Conservation (phyloP, 2,797 vertebrate species). For the Jordanella pulchra region DNA sequence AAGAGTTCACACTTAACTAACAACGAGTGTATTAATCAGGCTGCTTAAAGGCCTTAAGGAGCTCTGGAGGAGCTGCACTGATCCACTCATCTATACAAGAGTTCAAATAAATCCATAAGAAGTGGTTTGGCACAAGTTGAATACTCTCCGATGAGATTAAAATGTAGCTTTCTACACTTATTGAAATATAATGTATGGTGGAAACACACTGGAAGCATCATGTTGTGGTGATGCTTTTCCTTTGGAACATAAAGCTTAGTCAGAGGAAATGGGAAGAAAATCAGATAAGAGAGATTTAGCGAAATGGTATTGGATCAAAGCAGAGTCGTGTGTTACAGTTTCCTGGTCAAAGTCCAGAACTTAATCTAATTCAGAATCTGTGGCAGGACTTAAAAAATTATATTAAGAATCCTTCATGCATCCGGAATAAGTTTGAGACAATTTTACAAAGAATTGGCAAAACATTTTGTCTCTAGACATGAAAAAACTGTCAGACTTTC, state of each 20-base stretch:
- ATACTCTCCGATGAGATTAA: background rate
- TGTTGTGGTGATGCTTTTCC: background rate
- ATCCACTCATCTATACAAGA: background rate
- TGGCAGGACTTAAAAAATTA: background rate
- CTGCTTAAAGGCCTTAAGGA: too few species aligned
- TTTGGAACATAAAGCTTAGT: too few species aligned
- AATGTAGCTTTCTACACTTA: background rate
- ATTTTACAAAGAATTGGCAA: too few species aligned
- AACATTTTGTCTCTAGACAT: background rate
- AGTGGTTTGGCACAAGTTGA: background rate
- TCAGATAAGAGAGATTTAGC: background rate
- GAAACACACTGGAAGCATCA: background rate
- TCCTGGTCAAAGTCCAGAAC: background rate
- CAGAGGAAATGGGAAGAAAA: background rate
- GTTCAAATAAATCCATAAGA: background rate
- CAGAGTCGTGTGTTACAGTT: too few species aligned
- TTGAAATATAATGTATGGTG: background rate
- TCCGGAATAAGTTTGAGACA: too few species aligned
- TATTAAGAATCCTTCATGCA: background rate
- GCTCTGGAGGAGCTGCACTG: too few species aligned
- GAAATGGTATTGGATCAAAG: too few species aligned
- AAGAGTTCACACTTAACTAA: background rate
- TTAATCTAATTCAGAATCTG: background rate
- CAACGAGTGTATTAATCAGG: too few species aligned
- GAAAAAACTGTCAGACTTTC: background rate